phyloP scores from a whole-genome alignment of 2,113 vertebrate species.

The Corythaixoides concolor region DNA sequence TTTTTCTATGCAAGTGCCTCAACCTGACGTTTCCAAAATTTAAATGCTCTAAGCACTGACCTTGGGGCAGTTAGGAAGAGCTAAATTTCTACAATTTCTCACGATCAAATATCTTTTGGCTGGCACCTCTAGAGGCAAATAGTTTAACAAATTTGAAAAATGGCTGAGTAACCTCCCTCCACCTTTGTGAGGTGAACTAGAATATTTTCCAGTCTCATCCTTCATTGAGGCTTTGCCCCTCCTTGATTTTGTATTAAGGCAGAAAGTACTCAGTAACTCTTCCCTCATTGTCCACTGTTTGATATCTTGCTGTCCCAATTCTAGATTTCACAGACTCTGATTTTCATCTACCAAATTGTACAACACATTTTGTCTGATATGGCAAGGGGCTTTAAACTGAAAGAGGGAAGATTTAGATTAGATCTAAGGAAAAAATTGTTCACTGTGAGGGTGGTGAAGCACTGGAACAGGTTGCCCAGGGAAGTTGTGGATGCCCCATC shows the following conservation, averaged over 20 bases:
- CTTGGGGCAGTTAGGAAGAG: neutral
- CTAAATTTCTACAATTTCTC: neutral
- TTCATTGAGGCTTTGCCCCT: neutral
- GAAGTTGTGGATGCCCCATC: too few relatives aligned
- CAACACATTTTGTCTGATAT: neutral
- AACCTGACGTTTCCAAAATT: neutral
- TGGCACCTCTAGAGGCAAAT: neutral
- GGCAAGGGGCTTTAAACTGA: too few relatives aligned
- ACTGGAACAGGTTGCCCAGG: too few relatives aligned
- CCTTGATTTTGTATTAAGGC: neutral
- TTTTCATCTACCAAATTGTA: neutral
- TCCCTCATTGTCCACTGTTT: neutral
- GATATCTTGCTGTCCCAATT: neutral
- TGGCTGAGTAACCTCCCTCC: neutral
- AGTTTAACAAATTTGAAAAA: neutral
- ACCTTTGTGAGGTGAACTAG: neutral
- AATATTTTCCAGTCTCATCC: neutral
- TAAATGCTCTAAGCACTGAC: neutral
- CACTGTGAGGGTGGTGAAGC: too few relatives aligned
- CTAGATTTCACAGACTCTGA: neutral
- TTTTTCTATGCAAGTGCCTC: neutral
- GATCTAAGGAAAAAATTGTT: too few relatives aligned
- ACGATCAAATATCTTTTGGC: neutral
- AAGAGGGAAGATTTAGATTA: too few relatives aligned
- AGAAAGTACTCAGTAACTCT: neutral